A percentile compares a stretch with the other conserved stretches of the same genome.
These are phyloP conservation scores for Selene dorsalis DNA, from an alignment of 2,797 vertebrate genomes.

Conservation along the genomic window DNA sequence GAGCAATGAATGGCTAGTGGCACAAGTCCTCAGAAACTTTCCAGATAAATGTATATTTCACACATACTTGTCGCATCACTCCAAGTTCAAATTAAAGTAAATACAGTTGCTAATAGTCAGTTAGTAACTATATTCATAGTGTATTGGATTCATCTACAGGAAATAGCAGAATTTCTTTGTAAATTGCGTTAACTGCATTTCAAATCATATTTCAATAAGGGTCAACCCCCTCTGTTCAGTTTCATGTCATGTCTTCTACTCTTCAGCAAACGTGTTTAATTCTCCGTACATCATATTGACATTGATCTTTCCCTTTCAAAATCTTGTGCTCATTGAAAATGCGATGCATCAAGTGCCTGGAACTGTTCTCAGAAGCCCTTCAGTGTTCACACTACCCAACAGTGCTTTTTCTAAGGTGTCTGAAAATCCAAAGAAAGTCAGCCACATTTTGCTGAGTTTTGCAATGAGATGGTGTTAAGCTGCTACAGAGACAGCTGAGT, in stretches of 20 bases:
- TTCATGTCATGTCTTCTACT: not conserved
- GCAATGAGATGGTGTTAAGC: not conserved
- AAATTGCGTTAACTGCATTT: not conserved
- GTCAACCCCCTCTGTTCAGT: too few relatives aligned
- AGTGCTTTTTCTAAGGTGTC: conserved; percentile 3
- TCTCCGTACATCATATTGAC: not conserved
- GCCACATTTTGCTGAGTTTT: not conserved
- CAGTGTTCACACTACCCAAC: not conserved
- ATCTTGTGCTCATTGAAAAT: not conserved
- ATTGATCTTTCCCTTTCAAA: not conserved
- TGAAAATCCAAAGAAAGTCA: not conserved
- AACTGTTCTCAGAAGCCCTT: not conserved
- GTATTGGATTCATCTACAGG: not conserved
- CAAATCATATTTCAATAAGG: not conserved
- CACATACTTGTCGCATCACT: not conserved
- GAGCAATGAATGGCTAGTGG: not conserved
- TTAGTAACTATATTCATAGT: not conserved
- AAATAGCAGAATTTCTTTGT: not conserved
- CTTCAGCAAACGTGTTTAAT: not conserved
- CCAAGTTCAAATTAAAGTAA: not conserved
- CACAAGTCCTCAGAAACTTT: not conserved
- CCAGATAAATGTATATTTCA: not conserved
- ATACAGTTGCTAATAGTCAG: not conserved
- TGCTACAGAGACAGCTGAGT: conserved; percentile 26
- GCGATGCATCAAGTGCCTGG: not conserved